These are phyloP conservation scores for Epinotia ramella DNA, from an alignment of 2,888 invertebrate genomes.

Conservation along the genomic window DNA sequence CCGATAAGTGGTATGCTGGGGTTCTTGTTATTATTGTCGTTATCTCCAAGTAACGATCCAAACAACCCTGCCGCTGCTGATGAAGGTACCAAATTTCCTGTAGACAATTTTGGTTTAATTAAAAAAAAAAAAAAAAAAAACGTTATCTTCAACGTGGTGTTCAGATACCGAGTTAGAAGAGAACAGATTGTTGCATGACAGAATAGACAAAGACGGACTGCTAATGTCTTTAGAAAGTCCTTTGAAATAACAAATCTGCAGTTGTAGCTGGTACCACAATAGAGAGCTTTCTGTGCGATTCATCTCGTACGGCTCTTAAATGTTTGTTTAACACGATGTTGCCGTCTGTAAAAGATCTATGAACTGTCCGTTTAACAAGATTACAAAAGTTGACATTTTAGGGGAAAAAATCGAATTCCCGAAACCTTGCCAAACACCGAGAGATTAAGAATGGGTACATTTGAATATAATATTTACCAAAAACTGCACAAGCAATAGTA, in stretches of 20 bases:
- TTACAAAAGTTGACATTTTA: too few species aligned
- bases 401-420: too few species aligned
- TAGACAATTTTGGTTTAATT: neutral
- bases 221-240: too few species aligned
- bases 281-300: neutral
- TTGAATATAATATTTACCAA: conserved; percentile 17
- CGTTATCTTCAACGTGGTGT: too few species aligned
- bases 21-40: conserved; percentile 23
- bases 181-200: too few species aligned
- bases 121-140: too few species aligned
- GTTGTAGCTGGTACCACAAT: neutral
- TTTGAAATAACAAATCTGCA: neutral
- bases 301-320: neutral
- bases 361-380: too few species aligned
- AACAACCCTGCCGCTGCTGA: conserved; percentile 18
- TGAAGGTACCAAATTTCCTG: conserved; percentile 10
- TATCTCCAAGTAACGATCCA: conserved; percentile 31
- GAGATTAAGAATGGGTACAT: neutral
- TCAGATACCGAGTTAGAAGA: too few species aligned
- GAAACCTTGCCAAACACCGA: too few species aligned
- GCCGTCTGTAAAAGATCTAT: too few species aligned
- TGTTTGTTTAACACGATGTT: neutral
- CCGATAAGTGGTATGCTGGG: conserved; percentile 25
- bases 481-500: neutral
- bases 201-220: too few species aligned